Percentiles rank a stretch among this genome's conserved stretches.
phyloP scores from a whole-genome alignment of 2,888 invertebrate genomes.

The Reticulitermes lucifugus region DNA sequence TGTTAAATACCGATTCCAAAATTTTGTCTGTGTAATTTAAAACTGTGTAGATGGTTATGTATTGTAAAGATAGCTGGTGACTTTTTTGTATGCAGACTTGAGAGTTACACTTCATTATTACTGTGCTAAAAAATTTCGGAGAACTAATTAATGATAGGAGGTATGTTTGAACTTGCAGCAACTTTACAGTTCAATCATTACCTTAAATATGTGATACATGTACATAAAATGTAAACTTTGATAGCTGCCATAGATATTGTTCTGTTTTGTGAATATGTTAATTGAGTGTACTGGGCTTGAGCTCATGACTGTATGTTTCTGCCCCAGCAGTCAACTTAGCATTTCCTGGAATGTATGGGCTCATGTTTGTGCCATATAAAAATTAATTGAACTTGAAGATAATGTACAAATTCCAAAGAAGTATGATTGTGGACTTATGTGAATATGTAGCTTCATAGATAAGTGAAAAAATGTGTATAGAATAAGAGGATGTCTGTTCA shows the following conservation, averaged over 20 bases:
- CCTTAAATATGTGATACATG: slow-evolving; percentile 41
- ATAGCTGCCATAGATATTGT: slow-evolving; percentile 37
- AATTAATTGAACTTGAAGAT: slow-evolving; percentile 40
- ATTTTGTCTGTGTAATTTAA: slow-evolving; percentile 43
- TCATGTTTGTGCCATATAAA: slow-evolving; percentile 39
- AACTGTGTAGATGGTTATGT: slow-evolving; percentile 44
- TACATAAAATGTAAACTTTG: slow-evolving; percentile 43
- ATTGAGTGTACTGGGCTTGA: neutral
- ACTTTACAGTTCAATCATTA: slow-evolving; percentile 14
- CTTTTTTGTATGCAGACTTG: slow-evolving; percentile 36
- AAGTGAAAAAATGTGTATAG: slow-evolving; percentile 35
- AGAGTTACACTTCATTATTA: slow-evolving; percentile 8
- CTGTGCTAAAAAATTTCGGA: neutral
- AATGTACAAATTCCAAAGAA: slow-evolving; percentile 53
- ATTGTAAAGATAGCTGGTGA: slow-evolving; percentile 44
- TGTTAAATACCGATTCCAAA: slow-evolving; percentile 46
- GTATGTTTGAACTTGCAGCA: slow-evolving; percentile 3
- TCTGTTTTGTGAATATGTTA: slow-evolving; percentile 29
- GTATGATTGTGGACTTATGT: slow-evolving; percentile 49
- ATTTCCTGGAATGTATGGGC: slow-evolving; percentile 36
- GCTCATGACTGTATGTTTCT: slow-evolving; percentile 19
- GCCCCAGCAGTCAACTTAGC: slow-evolving; percentile 11
- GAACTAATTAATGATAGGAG: neutral
- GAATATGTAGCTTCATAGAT: slow-evolving; percentile 46
- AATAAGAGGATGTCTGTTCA: slow-evolving; percentile 23